phyloP scores from a whole-genome alignment of 2,888 invertebrate genomes.

The Asteroscopus sphinx region DNA sequence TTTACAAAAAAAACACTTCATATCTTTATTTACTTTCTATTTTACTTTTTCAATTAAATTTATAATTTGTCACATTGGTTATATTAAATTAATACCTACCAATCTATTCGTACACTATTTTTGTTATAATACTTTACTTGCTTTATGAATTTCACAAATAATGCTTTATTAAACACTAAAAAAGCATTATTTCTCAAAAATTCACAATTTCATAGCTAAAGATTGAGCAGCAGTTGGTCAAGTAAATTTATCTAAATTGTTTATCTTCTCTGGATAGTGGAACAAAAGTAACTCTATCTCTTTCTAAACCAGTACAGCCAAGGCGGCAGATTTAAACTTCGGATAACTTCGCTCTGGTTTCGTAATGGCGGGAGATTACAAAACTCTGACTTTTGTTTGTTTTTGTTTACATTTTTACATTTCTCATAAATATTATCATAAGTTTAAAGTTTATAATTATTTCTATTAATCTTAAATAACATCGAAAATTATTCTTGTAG shows the following conservation, averaged over 20 bases:
- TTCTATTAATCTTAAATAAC: background rate
- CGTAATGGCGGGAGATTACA: slow-evolving; percentile 71
- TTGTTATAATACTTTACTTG: too few species aligned
- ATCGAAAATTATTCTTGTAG: background rate
- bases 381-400: slow-evolving; percentile 57
- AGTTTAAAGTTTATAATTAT: background rate
- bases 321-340: slow-evolving; percentile 77
- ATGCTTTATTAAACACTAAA: too few species aligned
- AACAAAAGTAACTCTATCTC: slow-evolving; percentile 66
- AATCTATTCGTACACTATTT: too few species aligned
- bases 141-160: too few species aligned
- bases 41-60: too few species aligned
- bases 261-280: slow-evolving; percentile 50
- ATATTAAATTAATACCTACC: too few species aligned
- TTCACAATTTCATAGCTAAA: background rate
- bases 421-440: background rate
- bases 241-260: slow-evolving; percentile 45
- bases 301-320: slow-evolving; percentile 66
- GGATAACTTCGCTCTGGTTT: slow-evolving; percentile 65
- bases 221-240: slow-evolving; percentile 14
- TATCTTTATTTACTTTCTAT: too few species aligned
- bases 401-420: slow-evolving; percentile 15
- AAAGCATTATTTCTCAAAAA: background rate
- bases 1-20: too few species aligned
- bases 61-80: too few species aligned